phyloP scores from a whole-genome alignment of 1,140 invertebrate species.

The Heliothis subflexa region DNA sequence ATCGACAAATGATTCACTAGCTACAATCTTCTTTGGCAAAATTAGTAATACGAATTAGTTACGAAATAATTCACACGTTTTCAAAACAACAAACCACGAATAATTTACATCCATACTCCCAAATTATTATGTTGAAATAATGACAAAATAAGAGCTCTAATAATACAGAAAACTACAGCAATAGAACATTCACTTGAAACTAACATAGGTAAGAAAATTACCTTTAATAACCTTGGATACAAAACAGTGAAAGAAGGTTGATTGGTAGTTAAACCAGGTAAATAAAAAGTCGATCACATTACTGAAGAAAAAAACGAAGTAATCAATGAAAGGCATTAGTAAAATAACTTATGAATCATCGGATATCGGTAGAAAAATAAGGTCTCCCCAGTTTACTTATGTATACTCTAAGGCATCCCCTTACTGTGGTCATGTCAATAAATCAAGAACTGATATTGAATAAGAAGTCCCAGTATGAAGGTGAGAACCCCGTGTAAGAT shows the following conservation, averaged over 20 bases:
- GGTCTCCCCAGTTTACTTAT: too few species aligned
- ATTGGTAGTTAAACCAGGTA: not conserved
- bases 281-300: not conserved
- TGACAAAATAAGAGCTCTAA: not conserved
- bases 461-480: constrained; percentile 40
- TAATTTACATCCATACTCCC: not conserved
- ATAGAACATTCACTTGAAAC: not conserved
- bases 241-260: not conserved
- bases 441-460: not conserved
- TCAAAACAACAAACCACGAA: too few species aligned
- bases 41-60: too few species aligned
- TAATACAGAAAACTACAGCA: not conserved
- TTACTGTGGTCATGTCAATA: not conserved
- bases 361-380: too few species aligned
- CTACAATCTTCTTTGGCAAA: too few species aligned
- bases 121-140: not conserved
- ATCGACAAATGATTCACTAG: too few species aligned
- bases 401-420: too few species aligned
- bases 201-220: not conserved
- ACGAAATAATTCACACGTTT: too few species aligned
- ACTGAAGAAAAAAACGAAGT: not conserved
- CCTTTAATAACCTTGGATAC: not conserved
- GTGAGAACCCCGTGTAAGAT: constrained; percentile 43
- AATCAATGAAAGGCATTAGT: not conserved
- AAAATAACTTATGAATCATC: too few species aligned